Percentiles rank a stretch among this genome's conserved stretches.
These are phyloP conservation scores for Patiria miniata DNA, from an alignment of 35 echinoderm and acorn worm genomes.

Conservation along the genomic window DNA sequence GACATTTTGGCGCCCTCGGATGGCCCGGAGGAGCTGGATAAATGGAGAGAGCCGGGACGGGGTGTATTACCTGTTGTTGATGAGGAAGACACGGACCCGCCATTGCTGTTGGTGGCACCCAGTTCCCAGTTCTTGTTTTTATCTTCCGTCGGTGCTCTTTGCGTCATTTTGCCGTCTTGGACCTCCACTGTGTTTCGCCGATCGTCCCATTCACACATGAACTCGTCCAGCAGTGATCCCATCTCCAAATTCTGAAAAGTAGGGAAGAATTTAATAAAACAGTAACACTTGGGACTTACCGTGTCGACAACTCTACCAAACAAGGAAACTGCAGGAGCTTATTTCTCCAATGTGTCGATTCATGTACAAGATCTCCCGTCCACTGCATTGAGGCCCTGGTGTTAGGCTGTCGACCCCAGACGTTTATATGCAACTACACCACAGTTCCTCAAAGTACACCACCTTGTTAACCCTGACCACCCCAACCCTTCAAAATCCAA, in stretches of 20 bases:
- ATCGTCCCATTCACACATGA: conserved; percentile 39
- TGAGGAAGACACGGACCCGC: not conserved
- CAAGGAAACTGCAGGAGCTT: no score
- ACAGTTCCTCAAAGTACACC: no score
- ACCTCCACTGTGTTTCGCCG: conserved; percentile 4
- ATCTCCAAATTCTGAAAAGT: conserved; percentile 9
- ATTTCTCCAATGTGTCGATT: no score
- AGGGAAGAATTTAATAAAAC: no score
- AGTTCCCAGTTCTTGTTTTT: conserved; percentile 24
- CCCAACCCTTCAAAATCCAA: no score
- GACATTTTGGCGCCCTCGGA: not conserved
- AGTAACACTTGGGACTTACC: no score
- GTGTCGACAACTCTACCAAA: no score
- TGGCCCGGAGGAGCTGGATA: conserved; percentile 21
- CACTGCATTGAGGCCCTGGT: no score
- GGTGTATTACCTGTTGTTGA: conserved; percentile 17
- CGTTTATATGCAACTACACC: no score
- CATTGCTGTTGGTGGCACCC: not conserved
- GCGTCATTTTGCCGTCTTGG: not conserved
- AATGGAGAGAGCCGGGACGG: conserved; percentile 13
- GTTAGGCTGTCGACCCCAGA: no score
- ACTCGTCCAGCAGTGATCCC: conserved; percentile 33
- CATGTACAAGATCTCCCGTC: no score
- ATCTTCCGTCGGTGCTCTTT: not conserved
- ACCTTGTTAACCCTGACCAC: no score